Evolutionary conservation across 2,888 invertebrate genomes (phyloP).

Genomic region (Lithophane leautieri): DNA sequence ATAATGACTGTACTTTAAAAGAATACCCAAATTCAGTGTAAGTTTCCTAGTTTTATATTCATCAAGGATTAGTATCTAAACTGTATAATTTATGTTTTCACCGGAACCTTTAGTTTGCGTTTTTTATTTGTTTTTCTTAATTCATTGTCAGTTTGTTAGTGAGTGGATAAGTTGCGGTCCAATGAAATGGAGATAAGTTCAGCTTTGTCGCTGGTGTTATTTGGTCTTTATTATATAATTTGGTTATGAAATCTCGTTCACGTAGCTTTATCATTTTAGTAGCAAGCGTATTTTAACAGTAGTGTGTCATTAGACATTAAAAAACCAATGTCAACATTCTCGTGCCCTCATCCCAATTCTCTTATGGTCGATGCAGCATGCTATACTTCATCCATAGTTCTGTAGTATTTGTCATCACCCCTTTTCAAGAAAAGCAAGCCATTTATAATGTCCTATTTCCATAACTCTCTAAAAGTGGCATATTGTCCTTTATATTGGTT

Average conservation of each 20-base stretch:
- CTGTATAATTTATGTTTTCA: no score
- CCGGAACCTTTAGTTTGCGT: no score
- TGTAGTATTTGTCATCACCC: not conserved
- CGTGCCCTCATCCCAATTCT: no score
- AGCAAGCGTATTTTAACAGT: not conserved
- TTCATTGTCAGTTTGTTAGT: constrained; percentile 25
- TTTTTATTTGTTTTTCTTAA: not conserved
- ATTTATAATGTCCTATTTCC: no score
- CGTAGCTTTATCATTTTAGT: not conserved
- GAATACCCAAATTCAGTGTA: no score
- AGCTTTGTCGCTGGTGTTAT: not conserved
- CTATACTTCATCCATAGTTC: not conserved
- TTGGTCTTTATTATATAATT: constrained; percentile 5
- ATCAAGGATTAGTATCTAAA: no score
- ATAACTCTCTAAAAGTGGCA: not conserved
- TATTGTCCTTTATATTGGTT: not conserved
- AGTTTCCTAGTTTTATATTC: no score
- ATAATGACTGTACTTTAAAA: no score
- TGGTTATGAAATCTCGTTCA: not conserved
- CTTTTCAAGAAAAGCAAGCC: no score
- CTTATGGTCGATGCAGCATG: no score
- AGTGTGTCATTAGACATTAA: not conserved
- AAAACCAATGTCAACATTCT: no score
- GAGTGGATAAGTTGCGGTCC: constrained; percentile 25
- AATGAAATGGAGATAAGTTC: constrained; percentile 14